Evolutionary conservation across 37 sponge, comb jelly and placozoan species (phyloP).

Genomic region (Chondrosia reniformis): DNA sequence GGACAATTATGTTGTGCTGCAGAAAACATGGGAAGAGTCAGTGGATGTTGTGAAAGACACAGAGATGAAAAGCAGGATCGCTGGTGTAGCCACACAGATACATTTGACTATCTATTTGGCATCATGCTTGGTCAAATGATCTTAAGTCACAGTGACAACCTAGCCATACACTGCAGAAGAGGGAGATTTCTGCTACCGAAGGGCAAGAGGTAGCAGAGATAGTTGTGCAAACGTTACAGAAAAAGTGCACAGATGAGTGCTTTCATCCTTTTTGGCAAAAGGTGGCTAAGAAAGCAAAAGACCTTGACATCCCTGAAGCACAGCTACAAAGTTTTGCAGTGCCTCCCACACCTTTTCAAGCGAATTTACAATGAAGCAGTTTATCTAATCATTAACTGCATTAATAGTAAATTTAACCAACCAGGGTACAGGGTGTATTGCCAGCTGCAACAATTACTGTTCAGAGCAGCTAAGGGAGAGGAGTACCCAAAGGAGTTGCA

Average conservation of each 20-base stretch:
- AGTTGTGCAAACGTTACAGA: not conserved
- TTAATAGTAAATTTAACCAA: not conserved
- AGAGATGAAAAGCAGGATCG: conserved; percentile 25
- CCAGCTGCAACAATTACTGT: not conserved
- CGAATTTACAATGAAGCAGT: not conserved
- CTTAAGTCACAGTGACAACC: conserved; percentile 20
- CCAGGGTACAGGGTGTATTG: conserved; percentile 3
- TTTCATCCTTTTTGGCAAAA: not conserved
- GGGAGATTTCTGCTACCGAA: too few species aligned
- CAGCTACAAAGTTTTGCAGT: too few species aligned
- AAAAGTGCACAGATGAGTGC: not conserved
- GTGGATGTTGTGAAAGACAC: conserved; percentile 23
- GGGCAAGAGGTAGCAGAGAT: not conserved
- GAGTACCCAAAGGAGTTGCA: not conserved
- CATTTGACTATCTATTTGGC: conserved; percentile 17
- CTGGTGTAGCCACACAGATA: not conserved
- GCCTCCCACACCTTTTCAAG: too few species aligned
- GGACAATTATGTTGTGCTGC: conserved; percentile 15
- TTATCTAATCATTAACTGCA: not conserved
- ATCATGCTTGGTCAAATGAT: conserved; percentile 14
- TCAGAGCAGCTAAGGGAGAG: not conserved
- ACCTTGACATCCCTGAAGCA: not conserved
- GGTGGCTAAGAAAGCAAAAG: not conserved
- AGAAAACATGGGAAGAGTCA: conserved; percentile 23
- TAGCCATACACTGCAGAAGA: too few species aligned